These are phyloP conservation scores for Stegastes partitus DNA, from an alignment of 2,113 vertebrate species.

Conservation along the genomic window DNA sequence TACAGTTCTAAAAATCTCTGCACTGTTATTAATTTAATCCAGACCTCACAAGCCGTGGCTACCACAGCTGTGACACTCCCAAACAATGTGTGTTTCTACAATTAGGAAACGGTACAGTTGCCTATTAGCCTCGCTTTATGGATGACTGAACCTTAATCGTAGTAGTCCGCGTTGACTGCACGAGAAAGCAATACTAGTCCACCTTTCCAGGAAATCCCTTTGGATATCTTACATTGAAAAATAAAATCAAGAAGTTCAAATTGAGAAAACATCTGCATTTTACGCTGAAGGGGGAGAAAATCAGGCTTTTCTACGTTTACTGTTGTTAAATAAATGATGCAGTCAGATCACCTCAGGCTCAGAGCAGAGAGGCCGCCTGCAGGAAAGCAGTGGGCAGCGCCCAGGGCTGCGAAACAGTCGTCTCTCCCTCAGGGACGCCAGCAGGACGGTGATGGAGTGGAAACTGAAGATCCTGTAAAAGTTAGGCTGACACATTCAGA, in stretches of 20 bases:
- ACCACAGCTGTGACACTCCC: neutral
- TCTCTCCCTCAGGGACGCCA: slow-evolving; percentile 44
- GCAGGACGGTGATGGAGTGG: slow-evolving; percentile 42
- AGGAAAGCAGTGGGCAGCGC: slow-evolving; percentile 39
- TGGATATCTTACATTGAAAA: neutral
- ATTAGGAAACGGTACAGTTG: slow-evolving; percentile 3
- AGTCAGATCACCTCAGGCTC: slow-evolving; percentile 34
- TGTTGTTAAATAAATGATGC: slow-evolving; percentile 71
- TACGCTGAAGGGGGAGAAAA: slow-evolving; percentile 33
- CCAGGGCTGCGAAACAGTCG: slow-evolving; percentile 33
- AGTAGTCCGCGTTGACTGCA: neutral
- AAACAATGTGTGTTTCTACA: slow-evolving; percentile 8
- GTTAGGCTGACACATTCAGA: slow-evolving; percentile 13
- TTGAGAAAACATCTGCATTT: slow-evolving; percentile 16
- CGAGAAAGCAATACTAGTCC: neutral
- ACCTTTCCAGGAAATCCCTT: slow-evolving; percentile 3
- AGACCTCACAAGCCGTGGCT: neutral
- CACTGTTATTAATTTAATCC: neutral
- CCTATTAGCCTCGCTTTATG: slow-evolving; percentile 4
- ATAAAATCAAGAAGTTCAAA: neutral
- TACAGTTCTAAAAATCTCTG: neutral
- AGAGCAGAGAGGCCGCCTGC: slow-evolving; percentile 45
- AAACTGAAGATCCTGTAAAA: slow-evolving; percentile 42
- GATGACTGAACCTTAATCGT: slow-evolving; percentile 1
- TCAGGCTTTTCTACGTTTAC: slow-evolving; percentile 55